Evolutionary conservation across 2,797 vertebrate species (phyloP).

Genomic region (Setipinna tenuifilis): DNA sequence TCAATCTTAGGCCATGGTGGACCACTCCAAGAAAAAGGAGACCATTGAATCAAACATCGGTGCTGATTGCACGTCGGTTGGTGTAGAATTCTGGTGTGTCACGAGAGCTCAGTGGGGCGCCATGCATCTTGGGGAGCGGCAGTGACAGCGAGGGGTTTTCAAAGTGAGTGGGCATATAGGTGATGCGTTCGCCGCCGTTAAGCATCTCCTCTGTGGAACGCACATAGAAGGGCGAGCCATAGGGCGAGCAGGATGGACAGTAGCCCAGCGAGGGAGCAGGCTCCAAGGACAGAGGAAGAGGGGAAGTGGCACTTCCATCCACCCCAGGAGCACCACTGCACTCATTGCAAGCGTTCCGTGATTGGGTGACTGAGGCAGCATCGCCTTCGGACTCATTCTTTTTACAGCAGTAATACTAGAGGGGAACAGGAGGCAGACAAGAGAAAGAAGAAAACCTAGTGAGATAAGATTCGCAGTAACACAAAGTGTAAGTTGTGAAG

Average conservation of each 20-base stretch:
- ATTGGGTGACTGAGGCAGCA: slow-evolving; percentile 75
- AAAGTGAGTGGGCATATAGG: slow-evolving; percentile 84
- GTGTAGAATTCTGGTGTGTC: slow-evolving; percentile 80
- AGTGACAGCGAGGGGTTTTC: slow-evolving; percentile 84
- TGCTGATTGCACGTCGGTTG: slow-evolving; percentile 90
- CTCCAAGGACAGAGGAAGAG: slow-evolving; percentile 68
- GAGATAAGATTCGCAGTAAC: neutral
- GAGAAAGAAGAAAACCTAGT: neutral
- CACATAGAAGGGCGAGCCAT: slow-evolving; percentile 89
- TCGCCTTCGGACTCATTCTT: slow-evolving; percentile 84
- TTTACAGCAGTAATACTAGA: slow-evolving; percentile 98
- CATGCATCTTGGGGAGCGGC: slow-evolving; percentile 78
- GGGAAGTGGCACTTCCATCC: slow-evolving; percentile 74
- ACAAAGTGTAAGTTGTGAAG: neutral
- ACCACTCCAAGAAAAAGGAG: neutral
- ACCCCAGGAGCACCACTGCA: slow-evolving; percentile 80
- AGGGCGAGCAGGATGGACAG: slow-evolving; percentile 88
- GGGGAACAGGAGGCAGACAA: neutral
- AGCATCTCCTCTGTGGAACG: slow-evolving; percentile 84
- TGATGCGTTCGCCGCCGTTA: slow-evolving; percentile 87
- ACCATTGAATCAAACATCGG: slow-evolving; percentile 81
- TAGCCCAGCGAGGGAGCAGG: slow-evolving; percentile 65
- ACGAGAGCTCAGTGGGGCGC: slow-evolving; percentile 81
- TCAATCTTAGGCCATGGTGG: slow-evolving; percentile 1
- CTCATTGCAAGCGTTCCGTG: slow-evolving; percentile 85